Evolutionary conservation across 2,797 vertebrate species (phyloP), one percentile per base, ranked within the genome.

Genomic region (Crocodylus rhombifer): DNA sequence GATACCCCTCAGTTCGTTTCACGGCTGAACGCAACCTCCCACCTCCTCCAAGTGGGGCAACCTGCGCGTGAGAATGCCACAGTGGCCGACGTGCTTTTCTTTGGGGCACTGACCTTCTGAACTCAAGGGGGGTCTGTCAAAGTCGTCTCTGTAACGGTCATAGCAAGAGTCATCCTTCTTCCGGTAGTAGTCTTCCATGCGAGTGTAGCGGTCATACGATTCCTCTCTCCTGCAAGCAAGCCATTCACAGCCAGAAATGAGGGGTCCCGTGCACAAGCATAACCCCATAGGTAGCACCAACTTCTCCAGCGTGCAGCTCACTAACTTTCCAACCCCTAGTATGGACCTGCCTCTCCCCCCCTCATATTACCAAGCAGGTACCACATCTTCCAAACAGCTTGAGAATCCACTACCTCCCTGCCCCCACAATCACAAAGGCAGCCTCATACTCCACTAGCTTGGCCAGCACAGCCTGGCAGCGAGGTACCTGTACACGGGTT

Each of bases 121-220:
- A 55, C 98, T 98, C 80, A 98, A 93, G 2, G 97, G 96, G 5
- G 74, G 97, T 97, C 98, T 98, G 25, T 99, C 99, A 97, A 99
- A 98, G 21, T 98, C 98, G 2, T 99, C 99, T 89, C 98, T 98
- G 95, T 98, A 99, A 33, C 98, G 98, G 7, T 99, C 99, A 1
- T 98, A 97, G 86, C 97, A 99, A 2, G 98, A 82, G 12, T 99
- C 99, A 0, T 99, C 99, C 93, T 99, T 99, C 94, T 99, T 99
- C 36, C 98, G 98, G 87, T 98, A 99, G 89, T 97, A 98, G 60
- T 99, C 99, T 0, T 99, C 98, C 1, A 98, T 82, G 28, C 98
- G 98, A 79, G 98, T 97, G 90, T 98, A 99, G 16, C 99, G 97
- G 76, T 99, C 99, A 0, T 98, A 98, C 4, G 96, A 93, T 15